A percentile compares a stretch with the other conserved stretches of the same genome.
Evolutionary conservation across 2,797 vertebrate species (phyloP).

Genomic region (Helarctos malayanus): DNA sequence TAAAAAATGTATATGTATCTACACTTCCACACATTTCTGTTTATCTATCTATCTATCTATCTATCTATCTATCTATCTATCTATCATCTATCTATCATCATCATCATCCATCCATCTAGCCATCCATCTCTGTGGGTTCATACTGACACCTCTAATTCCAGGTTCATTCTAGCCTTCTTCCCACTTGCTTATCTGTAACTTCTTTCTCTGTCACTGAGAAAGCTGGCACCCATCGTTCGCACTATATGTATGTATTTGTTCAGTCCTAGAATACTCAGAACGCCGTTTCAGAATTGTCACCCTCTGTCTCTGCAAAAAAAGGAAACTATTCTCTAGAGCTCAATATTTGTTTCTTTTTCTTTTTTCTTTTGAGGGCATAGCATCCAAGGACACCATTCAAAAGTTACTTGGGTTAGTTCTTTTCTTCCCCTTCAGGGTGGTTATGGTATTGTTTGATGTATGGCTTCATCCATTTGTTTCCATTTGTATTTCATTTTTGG

Average conservation of each 20-base stretch:
- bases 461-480: neutral
- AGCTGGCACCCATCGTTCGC: neutral
- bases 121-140: neutral
- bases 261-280: neutral
- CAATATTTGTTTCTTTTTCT: slow-evolving; percentile 19
- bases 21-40: neutral
- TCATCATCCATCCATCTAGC: neutral
- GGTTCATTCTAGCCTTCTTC: neutral
- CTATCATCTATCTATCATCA: neutral
- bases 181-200: neutral
- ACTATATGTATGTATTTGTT: neutral
- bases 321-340: neutral
- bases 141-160: neutral
- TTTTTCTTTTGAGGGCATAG: neutral
- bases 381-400: neutral
- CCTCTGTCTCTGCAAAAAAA: slow-evolving; percentile 11
- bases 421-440: neutral
- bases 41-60: neutral
- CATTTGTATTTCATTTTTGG: neutral
- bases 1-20: neutral
- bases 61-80: neutral
- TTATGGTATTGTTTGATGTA: neutral
- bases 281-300: neutral
- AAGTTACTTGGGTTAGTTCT: neutral
- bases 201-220: neutral